Percentiles rank a stretch among this genome's conserved stretches.
Evolutionary conservation across 2,888 invertebrate genomes (phyloP).

Genomic region (Limnephilus auricula): DNA sequence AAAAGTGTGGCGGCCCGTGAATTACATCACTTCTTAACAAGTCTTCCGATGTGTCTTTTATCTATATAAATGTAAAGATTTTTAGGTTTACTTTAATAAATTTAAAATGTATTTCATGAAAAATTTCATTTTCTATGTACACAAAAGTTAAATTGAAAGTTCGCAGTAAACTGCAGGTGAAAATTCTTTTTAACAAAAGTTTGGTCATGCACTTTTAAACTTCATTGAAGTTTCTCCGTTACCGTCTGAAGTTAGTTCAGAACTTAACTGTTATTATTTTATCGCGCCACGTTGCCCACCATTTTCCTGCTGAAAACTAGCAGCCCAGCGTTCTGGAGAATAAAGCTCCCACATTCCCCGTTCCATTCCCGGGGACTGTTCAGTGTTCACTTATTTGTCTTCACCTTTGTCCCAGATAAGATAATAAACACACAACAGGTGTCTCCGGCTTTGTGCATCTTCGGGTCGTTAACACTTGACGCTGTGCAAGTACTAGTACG

Average conservation of each 20-base stretch:
- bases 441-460: slow-evolving; percentile 53
- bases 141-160: not conserved
- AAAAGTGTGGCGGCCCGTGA: not conserved
- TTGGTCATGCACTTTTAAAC: not conserved
- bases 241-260: not conserved
- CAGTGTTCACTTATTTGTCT: slow-evolving; percentile 49
- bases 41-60: not conserved
- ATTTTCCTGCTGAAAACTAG: not conserved
- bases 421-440: slow-evolving; percentile 55
- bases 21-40: not conserved
- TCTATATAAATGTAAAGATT: not conserved
- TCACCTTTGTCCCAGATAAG: slow-evolving; percentile 51
- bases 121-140: not conserved
- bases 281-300: slow-evolving; percentile 8
- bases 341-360: not conserved
- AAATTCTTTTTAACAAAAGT: not conserved
- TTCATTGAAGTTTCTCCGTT: not conserved
- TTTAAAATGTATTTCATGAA: not conserved
- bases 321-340: not conserved
- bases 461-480: slow-evolving; percentile 52
- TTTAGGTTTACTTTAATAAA: not conserved
- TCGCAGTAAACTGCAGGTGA: not conserved
- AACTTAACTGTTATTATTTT: not conserved
- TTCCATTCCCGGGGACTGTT: not conserved
- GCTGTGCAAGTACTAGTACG: not conserved